Percentiles rank a stretch among this genome's conserved stretches.
These are phyloP conservation scores for Pagetopsis macropterus DNA, from an alignment of 2,797 vertebrate genomes.

Conservation along the genomic window DNA sequence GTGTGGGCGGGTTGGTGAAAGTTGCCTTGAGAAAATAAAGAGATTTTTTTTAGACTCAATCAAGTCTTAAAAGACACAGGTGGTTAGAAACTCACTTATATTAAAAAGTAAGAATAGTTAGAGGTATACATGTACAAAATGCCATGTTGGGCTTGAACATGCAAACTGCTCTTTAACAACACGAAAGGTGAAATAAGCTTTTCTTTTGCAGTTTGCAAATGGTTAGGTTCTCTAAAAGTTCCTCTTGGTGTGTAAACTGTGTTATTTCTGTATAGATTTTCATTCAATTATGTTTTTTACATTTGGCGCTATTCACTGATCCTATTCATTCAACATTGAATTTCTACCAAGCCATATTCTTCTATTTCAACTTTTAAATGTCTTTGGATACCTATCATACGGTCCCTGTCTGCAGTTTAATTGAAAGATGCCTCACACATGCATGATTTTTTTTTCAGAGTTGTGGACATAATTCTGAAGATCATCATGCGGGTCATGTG, in stretches of 20 bases:
- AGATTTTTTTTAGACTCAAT: background rate
- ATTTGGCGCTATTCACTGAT: background rate
- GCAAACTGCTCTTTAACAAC: background rate
- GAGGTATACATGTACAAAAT: background rate
- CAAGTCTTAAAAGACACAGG: background rate
- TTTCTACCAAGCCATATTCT: background rate
- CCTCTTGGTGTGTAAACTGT: too few species aligned
- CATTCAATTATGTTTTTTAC: background rate
- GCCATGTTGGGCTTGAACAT: background rate
- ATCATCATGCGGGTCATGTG: slow-evolving; percentile 97
- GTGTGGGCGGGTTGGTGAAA: background rate
- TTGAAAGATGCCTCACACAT: slow-evolving; percentile 8
- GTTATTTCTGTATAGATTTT: background rate
- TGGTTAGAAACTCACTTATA: background rate
- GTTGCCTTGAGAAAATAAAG: background rate
- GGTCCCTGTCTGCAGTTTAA: background rate
- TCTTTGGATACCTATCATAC: background rate
- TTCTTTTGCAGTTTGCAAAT: background rate
- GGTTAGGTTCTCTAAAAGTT: background rate
- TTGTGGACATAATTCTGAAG: slow-evolving; percentile 91
- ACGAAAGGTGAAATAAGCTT: background rate
- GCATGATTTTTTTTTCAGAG: slow-evolving; percentile 71
- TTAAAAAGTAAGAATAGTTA: background rate
- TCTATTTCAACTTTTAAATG: background rate
- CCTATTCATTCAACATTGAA: background rate